Evolutionary conservation across 2,888 invertebrate genomes (phyloP).

Genomic region (Salticus scenicus): DNA sequence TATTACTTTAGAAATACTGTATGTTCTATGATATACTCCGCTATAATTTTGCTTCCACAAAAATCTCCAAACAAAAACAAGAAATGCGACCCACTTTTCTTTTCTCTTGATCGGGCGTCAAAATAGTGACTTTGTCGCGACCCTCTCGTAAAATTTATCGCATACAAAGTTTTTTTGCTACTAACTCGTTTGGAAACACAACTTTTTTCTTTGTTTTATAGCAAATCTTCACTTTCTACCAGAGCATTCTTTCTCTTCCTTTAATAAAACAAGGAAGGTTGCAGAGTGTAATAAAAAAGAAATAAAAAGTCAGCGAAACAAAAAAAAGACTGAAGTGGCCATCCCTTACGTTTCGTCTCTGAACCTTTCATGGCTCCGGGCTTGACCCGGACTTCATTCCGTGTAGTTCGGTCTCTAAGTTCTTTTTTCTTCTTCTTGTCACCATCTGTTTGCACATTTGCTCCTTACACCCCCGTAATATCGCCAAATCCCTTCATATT

Average conservation of each 20-base stretch:
- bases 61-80: no score
- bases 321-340: conserved; percentile 1
- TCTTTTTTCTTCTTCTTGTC: conserved; percentile 19
- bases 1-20: no score
- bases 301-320: not conserved
- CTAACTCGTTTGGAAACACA: no score
- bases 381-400: conserved; percentile 60
- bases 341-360: conserved; percentile 3
- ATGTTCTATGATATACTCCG: no score
- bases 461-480: conserved; percentile 25
- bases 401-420: not conserved
- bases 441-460: conserved; percentile 64
- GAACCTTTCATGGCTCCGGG: conserved; percentile 50
- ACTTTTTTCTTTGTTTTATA: no score
- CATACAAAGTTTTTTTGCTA: no score
- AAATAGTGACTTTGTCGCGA: no score
- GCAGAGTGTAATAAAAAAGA: conserved; percentile 2
- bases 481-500: conserved; percentile 43
- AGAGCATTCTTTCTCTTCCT: not conserved
- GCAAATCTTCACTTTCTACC: no score
- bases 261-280: not conserved
- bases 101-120: no score
- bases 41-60: no score
- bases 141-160: no score
- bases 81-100: no score